Evolutionary conservation across 1,140 invertebrate species (phyloP), one percentile per base, ranked within the genome.

Genomic region (Oscheius sp.): DNA sequence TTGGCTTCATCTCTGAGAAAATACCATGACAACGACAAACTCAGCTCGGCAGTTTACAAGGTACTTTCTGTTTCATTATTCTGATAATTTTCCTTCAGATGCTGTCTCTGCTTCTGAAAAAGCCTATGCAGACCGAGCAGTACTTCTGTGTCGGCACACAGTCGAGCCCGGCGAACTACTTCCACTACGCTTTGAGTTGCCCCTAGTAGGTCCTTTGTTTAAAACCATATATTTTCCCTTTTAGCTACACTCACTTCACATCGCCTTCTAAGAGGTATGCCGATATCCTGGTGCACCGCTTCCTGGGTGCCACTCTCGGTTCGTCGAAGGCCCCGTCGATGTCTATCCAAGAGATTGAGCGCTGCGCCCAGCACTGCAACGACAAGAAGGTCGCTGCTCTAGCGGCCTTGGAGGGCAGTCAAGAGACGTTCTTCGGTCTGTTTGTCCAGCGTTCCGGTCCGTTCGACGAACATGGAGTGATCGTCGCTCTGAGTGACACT

Each of bases 181-280:
- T 31, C 31, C 76, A 80, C 32, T 78, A 80, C 55, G 77, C 79
- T 29, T 36, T 77, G 20, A 55, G 26, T 15, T 38, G 77, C 7
- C 75, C 75, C 10, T 61, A 68, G 73, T 75, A 69, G 70, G 73
- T 32, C 15, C 32, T 1, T 31, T 32, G 1, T 64, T 68, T 15
- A 35, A 76, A 15, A 29, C 29, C 20, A 49, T 20, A 52, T 32
- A 15, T 29, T 66, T 45, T 28, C 46, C 90, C 92, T 52, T 90
- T 91, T 1, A 87, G 93, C 31, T 97, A 97, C 82, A 97, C 94
- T 3, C 94, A 97, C 87, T 97, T 97, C 82, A 97, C 94, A 2
- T 96, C 93, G 36, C 94, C 94, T 0, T 97, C 97, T 77, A 86
- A 94, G 80, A 88, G 94, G 62, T 97, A 96, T 87, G 89, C 93